Evolutionary conservation across 2,797 vertebrate species (phyloP), one percentile per base, ranked within the genome.

Genomic region (Crocidura indochinensis): DNA sequence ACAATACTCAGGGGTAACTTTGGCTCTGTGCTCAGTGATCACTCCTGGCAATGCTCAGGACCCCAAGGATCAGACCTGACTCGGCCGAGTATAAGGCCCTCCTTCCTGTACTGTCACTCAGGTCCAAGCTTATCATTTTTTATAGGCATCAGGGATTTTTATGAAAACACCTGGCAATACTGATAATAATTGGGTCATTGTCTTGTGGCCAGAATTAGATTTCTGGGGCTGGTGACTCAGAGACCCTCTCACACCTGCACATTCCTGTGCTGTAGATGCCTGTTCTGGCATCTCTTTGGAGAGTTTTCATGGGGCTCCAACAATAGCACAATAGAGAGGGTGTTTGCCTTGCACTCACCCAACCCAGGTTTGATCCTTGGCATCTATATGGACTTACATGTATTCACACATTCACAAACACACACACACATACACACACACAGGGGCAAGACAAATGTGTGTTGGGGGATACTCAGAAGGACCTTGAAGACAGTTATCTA

Each of bases 401-500:
- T 14, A 14, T 1, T 29, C 11, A 9, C 24, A n/a, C 8, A 60
- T 56, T 15, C 14, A 15, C 53, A 60, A 19, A 7, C 15, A 60
- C 22, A 60, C 8, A 60, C 15, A 60, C 56, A 60, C 56, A 60
- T 60, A 60, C 17, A 60, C 17, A 60, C 17, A 56, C 20, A 60
- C 38, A 38, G 2, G 56, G 22, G 6, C 19, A 60, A 60, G 56
- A 60, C 56, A 60, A 60, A 60, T 27, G 56, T 20, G 10, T 65
- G 77, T 81, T 83, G 17, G 24, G 10, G 6, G 12, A 38, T 93
- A 46, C 72, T 86, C 56, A 0, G 0, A 95, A 67, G 80, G 94
- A 90, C 60, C 81, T 93, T 26, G 8, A 94, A 96, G 47, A 71
- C 92, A 84, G 83, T 62, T 77, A 9, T 51, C 75, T 92, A 69